These are phyloP conservation scores for Branchellion lobata DNA, from an alignment of 2,888 invertebrate species.

Conservation along the genomic window DNA sequence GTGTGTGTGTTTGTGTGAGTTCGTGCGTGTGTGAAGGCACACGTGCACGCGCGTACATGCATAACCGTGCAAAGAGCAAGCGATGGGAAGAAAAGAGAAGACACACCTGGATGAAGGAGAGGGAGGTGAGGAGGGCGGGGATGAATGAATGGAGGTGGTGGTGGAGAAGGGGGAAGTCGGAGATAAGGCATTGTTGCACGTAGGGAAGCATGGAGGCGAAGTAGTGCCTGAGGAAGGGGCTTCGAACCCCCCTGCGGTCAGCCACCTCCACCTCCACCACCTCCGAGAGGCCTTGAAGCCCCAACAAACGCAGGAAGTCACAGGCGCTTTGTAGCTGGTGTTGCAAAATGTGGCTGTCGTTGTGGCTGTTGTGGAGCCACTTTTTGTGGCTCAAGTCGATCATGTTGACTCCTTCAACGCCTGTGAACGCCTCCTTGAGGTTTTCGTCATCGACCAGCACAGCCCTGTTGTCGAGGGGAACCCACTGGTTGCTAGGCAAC, in stretches of 20 bases:
- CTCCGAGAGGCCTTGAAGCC: constrained; percentile 53
- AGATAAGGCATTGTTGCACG: background rate
- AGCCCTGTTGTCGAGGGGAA: constrained; percentile 55
- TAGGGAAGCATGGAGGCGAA: constrained; percentile 5
- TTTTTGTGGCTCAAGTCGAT: background rate
- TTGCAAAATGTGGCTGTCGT: no score
- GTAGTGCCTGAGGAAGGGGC: background rate
- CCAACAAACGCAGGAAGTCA: constrained; percentile 44
- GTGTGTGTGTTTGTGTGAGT: no score
- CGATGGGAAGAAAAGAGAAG: no score
- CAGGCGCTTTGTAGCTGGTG: constrained; percentile 32
- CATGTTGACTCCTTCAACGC: background rate
- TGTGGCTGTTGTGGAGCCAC: background rate
- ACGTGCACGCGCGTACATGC: no score
- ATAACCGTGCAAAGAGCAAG: no score
- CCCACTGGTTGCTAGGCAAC: constrained; percentile 57
- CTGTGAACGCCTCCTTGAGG: constrained; percentile 46
- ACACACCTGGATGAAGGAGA: no score
- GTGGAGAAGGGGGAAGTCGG: no score
- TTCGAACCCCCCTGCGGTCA: constrained; percentile 51
- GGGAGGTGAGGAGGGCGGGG: no score
- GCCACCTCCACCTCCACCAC: constrained; percentile 52
- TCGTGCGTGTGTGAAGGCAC: no score
- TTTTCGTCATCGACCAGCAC: constrained; percentile 56
- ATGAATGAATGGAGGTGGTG: no score